phyloP scores from a whole-genome alignment of 2,113 vertebrate species.

The rabbit (Oryctolagus cuniculus) region DNA sequence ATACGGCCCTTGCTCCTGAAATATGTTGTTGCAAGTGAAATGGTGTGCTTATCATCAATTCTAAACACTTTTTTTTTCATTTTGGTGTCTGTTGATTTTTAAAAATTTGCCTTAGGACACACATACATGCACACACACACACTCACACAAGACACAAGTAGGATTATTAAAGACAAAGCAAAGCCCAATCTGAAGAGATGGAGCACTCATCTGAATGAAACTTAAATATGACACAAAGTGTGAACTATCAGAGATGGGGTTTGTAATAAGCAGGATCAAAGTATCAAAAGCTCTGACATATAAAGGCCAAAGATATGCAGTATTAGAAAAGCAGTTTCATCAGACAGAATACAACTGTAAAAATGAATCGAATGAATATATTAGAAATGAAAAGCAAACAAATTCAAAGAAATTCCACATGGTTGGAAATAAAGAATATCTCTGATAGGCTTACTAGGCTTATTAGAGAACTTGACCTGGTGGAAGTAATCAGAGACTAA shows the following conservation, averaged over 20 bases:
- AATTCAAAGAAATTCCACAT: neutral
- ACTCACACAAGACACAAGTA: no score
- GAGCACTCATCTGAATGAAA: neutral
- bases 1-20: no score
- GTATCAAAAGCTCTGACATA: neutral
- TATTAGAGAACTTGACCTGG: neutral
- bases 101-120: neutral
- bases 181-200: neutral
- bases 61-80: no score
- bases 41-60: no score
- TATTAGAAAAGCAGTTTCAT: neutral
- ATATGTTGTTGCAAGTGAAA: no score
- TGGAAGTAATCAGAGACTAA: neutral
- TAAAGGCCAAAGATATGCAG: neutral
- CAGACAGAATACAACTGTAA: neutral
- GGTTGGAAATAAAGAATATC: neutral
- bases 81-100: neutral
- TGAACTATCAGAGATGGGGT: neutral
- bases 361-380: neutral
- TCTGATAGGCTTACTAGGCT: neutral
- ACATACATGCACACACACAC: neutral
- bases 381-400: neutral
- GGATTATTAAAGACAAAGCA: neutral
- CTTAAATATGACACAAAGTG: neutral
- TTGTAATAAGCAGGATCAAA: neutral